Conservation (phyloP, 2,888 invertebrate genomes). For the Conus canariensis region DNA sequence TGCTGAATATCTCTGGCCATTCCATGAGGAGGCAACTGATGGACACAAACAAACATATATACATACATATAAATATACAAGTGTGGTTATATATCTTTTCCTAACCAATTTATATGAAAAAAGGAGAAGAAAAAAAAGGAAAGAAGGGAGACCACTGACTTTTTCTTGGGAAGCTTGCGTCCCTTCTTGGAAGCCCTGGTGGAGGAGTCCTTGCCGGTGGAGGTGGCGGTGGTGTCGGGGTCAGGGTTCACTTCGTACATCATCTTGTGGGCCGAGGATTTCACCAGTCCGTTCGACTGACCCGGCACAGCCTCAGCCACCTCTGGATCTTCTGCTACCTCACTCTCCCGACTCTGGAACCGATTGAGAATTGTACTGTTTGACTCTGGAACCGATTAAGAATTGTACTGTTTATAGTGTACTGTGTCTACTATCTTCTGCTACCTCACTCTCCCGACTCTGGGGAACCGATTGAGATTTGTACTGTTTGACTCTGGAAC, state of each 20-base stretch:
- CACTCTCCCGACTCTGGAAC: constrained; percentile 13
- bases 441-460: no score
- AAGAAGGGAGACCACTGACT: background rate
- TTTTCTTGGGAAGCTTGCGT: constrained; percentile 36
- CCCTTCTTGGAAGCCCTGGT: constrained; percentile 28
- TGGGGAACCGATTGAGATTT: no score
- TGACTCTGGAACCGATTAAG: no score
- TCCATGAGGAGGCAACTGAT: no score
- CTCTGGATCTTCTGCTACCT: constrained; percentile 8
- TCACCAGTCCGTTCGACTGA: constrained; percentile 34
- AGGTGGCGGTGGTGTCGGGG: constrained; percentile 20
- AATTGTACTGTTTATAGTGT: background rate
- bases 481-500: no score
- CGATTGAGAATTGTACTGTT: background rate
- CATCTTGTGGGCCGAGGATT: constrained; percentile 30
- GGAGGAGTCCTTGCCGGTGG: constrained; percentile 16
- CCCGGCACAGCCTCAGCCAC: background rate
- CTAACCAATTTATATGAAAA: no score
- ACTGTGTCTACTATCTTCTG: background rate
- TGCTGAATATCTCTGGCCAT: no score
- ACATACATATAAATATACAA: no score
- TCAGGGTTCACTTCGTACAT: constrained; percentile 37
- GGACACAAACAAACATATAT: no score
- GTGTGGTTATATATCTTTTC: no score
- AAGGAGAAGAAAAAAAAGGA: no score